Conservation (phyloP, 2,797 vertebrate genomes). For the Odontamblyopus rebecca region DNA sequence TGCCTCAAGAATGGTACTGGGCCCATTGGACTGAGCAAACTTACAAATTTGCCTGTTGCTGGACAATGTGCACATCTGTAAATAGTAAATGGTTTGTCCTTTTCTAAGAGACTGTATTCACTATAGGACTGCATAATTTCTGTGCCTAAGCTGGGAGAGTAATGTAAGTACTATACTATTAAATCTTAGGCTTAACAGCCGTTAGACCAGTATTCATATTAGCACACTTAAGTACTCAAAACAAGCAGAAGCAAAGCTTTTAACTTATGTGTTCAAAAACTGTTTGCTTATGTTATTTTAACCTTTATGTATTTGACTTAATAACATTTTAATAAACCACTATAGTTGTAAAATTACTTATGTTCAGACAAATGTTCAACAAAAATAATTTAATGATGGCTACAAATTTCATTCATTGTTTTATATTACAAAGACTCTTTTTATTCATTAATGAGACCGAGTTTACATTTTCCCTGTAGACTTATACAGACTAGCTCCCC, state of each 20-base stretch:
- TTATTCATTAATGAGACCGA: not conserved
- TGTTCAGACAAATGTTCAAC: slow-evolving; percentile 28
- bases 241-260: slow-evolving; percentile 42
- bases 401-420: slow-evolving; percentile 23
- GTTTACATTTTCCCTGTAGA: slow-evolving; percentile 14
- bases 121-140: slow-evolving; percentile 30
- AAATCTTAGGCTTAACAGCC: slow-evolving; percentile 53
- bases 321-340: slow-evolving; percentile 69
- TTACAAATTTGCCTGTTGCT: slow-evolving; percentile 4
- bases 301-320: slow-evolving; percentile 64
- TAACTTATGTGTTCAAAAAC: slow-evolving; percentile 29
- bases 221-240: slow-evolving; percentile 26
- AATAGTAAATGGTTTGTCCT: slow-evolving; percentile 22
- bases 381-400: slow-evolving; percentile 38
- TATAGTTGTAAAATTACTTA: slow-evolving; percentile 13
- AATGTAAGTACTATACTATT: slow-evolving; percentile 53
- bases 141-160: slow-evolving; percentile 47
- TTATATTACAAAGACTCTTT: slow-evolving; percentile 39
- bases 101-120: slow-evolving; percentile 23
- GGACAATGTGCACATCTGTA: slow-evolving; percentile 17
- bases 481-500: slow-evolving; percentile 10
- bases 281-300: slow-evolving; percentile 63
- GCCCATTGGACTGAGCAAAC: slow-evolving; percentile 31
- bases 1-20: slow-evolving; percentile 16
- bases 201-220: slow-evolving; percentile 60